These are phyloP conservation scores for Paracentrotus lividus DNA, from an alignment of 53 echinoderm and acorn worm genomes.

Conservation along the genomic window DNA sequence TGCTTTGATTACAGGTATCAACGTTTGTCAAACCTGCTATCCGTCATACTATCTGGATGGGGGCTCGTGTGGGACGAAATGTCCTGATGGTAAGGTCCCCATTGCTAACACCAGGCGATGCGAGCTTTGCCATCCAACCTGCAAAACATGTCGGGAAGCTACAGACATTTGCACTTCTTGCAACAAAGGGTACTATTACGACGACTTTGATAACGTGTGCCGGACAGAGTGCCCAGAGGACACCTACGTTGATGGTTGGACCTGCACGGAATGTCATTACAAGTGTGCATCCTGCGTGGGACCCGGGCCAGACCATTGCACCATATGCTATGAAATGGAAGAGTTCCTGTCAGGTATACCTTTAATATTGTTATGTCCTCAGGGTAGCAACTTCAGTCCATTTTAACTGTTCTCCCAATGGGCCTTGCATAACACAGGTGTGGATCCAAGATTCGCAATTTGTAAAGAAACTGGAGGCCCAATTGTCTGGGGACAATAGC, in stretches of 20 bases:
- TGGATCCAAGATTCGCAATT: too few relatives aligned
- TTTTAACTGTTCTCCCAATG: too few relatives aligned
- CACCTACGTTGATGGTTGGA: constrained; percentile 36
- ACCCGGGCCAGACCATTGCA: constrained; percentile 47
- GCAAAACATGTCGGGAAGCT: constrained; percentile 69
- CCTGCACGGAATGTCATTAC: constrained; percentile 63
- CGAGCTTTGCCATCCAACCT: constrained; percentile 86
- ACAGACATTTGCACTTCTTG: constrained; percentile 72
- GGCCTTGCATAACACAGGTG: too few relatives aligned
- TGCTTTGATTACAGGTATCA: neutral
- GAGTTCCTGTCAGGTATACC: constrained; percentile 60
- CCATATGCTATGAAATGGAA: constrained; percentile 64
- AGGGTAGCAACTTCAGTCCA: too few relatives aligned
- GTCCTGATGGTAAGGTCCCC: constrained; percentile 73
- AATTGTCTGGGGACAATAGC: too few relatives aligned
- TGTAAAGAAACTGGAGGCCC: too few relatives aligned
- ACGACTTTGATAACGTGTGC: constrained; percentile 63
- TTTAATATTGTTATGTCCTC: too few relatives aligned
- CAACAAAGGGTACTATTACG: constrained; percentile 73
- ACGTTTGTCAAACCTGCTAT: neutral
- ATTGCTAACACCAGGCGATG: constrained; percentile 75
- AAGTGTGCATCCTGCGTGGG: constrained; percentile 79
- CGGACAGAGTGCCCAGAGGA: constrained; percentile 76
- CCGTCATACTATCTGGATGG: neutral
- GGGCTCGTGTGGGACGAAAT: constrained; percentile 46